Conservation (phyloP, 1,140 invertebrate species). For the Procambarus virginalis region DNA sequence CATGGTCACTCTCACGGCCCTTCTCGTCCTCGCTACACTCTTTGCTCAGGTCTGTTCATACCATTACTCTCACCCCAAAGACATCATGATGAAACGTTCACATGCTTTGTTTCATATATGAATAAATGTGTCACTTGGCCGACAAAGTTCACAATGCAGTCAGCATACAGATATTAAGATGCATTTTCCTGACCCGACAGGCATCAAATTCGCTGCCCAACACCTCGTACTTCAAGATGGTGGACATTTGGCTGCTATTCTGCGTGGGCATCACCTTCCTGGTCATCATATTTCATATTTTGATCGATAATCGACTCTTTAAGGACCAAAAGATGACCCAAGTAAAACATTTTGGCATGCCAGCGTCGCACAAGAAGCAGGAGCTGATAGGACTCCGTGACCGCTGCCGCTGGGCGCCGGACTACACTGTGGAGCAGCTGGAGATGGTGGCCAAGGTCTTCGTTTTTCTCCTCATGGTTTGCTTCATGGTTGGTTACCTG, state of each 20-base stretch:
- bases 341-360: constrained; percentile 6
- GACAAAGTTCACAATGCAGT: no score
- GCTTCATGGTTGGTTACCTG: constrained; percentile 11
- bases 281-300: constrained; percentile 42
- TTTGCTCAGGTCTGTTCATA: constrained; percentile 38
- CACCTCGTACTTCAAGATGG: constrained; percentile 42
- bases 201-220: constrained; percentile 28
- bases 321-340: constrained; percentile 2
- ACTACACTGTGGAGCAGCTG: background rate
- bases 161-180: no score
- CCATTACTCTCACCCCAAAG: background rate
- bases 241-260: constrained; percentile 47
- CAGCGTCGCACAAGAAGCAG: background rate
- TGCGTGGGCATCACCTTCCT: constrained; percentile 38
- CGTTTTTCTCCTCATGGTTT: constrained; percentile 3
- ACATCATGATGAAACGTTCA: background rate
- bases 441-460: constrained; percentile 10
- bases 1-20: constrained; percentile 46
- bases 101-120: no score
- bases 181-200: background rate
- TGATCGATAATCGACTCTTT: constrained; percentile 31
- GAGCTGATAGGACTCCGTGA: background rate
- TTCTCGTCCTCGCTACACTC: constrained; percentile 55
- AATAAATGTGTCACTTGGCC: no score
- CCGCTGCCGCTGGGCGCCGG: background rate